Evolutionary conservation across 2,113 vertebrate species (phyloP).

Genomic region (Myrmecobius fasciatus): DNA sequence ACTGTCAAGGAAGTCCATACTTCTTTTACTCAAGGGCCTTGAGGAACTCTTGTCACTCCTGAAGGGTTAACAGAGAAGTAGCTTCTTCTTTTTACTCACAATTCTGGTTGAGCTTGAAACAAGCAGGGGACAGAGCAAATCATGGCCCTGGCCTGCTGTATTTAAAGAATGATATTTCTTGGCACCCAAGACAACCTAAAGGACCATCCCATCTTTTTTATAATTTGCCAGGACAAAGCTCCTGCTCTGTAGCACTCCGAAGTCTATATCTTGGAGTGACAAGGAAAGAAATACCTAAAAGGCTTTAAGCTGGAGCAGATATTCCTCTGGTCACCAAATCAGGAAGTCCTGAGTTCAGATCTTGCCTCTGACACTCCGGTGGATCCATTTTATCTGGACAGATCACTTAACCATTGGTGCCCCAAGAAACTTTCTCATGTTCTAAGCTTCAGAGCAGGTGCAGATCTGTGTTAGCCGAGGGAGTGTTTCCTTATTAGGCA

Average conservation of each 20-base stretch:
- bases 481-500: background rate
- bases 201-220: background rate
- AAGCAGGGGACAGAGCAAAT: slow-evolving; percentile 6
- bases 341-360: background rate
- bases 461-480: background rate
- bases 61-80: slow-evolving; percentile 25
- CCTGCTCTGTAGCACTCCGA: background rate
- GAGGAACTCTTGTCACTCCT: background rate
- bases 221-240: background rate
- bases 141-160: background rate
- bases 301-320: background rate
- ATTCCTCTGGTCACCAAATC: too few relatives aligned
- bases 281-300: background rate
- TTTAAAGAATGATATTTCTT: slow-evolving; percentile 35
- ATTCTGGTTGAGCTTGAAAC: slow-evolving; percentile 13
- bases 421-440: background rate
- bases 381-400: background rate
- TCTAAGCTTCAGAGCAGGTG: background rate
- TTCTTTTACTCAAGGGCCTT: background rate
- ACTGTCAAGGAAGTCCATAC: background rate
- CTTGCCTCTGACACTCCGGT: background rate
- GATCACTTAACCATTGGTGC: background rate
- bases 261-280: background rate
- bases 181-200: background rate
- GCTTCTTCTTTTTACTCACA: slow-evolving; percentile 40